These are phyloP conservation scores for Penaeus vannamei DNA, from an alignment of 1,140 invertebrate species.

Conservation along the genomic window DNA sequence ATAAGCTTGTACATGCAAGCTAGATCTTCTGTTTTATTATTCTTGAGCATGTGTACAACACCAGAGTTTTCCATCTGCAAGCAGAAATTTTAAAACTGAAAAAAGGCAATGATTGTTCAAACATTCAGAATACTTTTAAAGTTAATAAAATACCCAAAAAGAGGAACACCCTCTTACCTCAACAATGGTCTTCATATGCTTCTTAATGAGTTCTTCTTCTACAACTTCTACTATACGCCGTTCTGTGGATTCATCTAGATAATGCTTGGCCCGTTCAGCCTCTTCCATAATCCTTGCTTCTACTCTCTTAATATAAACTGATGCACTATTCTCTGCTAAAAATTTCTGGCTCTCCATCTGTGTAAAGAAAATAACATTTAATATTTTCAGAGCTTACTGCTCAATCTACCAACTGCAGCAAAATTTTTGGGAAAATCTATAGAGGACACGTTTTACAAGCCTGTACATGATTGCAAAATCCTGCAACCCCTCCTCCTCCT, in stretches of 20 bases:
- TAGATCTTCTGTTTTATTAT: constrained; percentile 96
- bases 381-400: neutral
- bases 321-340: constrained; percentile 97
- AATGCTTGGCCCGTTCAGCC: constrained; percentile 96
- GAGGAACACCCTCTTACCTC: constrained; percentile 77
- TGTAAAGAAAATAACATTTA: constrained; percentile 67
- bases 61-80: constrained; percentile 96
- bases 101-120: neutral
- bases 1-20: constrained; percentile 98
- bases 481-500: too few species aligned
- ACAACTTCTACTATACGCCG: constrained; percentile 95
- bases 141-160: neutral
- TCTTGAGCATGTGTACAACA: constrained; percentile 98
- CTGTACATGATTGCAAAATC: too few species aligned
- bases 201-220: constrained; percentile 97
- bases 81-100: constrained; percentile 69
- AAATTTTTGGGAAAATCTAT: too few species aligned
- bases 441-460: too few species aligned
- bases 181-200: constrained; percentile 99
- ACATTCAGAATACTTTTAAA: neutral
- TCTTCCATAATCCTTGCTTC: constrained; percentile 98
- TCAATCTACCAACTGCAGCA: too few species aligned
- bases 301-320: constrained; percentile 98
- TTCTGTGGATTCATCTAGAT: constrained; percentile 97
- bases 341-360: constrained; percentile 99